A percentile compares a stretch with the other conserved stretches of the same genome.
These are phyloP conservation scores for Trachelus stipa DNA, from an alignment of 2,888 invertebrate species.

Conservation along the genomic window DNA sequence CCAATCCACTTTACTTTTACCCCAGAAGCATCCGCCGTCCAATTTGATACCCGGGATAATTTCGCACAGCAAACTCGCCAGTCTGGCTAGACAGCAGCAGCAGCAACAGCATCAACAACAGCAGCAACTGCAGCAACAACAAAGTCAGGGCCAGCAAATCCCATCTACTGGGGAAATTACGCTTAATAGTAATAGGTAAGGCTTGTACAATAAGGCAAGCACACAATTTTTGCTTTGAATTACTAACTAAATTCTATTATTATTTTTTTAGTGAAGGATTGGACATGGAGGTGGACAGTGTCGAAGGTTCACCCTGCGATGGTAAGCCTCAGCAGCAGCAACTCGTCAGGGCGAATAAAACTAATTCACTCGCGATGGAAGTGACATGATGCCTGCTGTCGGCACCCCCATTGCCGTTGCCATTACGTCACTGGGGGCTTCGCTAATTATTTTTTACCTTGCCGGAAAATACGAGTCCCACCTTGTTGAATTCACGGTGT, in stretches of 20 bases:
- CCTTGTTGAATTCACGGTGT: not conserved
- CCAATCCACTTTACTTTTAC: conserved; percentile 58
- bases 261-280: conserved; percentile 58
- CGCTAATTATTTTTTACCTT: conserved; percentile 54
- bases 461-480: conserved; percentile 30
- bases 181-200: conserved; percentile 74
- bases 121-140: conserved; percentile 29
- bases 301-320: conserved; percentile 61
- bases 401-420: conserved; percentile 59
- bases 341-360: conserved; percentile 69
- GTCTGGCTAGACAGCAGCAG: conserved; percentile 58
- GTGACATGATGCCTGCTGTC: conserved; percentile 72
- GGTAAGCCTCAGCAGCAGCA: conserved; percentile 62
- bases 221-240: not conserved
- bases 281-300: conserved; percentile 61
- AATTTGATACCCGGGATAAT: conserved; percentile 60
- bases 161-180: conserved; percentile 67
- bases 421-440: conserved; percentile 63
- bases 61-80: conserved; percentile 60
- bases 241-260: not conserved
- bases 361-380: conserved; percentile 71
- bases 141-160: conserved; percentile 37
- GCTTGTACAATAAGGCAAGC: not conserved
- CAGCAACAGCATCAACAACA: conserved; percentile 46
- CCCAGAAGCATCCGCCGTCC: conserved; percentile 60